Percentiles rank a stretch among this genome's conserved stretches.
Conservation (phyloP, 1,140 invertebrate species). For the Liolophura sinensis region DNA sequence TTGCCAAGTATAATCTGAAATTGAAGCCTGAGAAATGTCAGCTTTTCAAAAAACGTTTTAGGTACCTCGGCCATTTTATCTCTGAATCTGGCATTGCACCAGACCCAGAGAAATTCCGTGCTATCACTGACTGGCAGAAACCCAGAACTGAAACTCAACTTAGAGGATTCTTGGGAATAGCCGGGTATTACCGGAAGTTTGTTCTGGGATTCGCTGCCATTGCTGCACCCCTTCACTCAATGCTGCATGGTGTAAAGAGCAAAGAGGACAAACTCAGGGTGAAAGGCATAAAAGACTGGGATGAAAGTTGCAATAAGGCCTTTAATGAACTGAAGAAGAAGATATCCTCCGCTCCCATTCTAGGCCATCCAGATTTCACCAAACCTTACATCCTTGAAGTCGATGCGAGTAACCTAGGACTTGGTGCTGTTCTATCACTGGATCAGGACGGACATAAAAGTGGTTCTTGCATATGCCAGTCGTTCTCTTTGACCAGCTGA, state of each 20-base stretch:
- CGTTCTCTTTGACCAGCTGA: constrained; percentile 17
- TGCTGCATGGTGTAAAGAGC: too few species aligned
- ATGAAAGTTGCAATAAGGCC: constrained; percentile 22
- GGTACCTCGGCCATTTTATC: constrained; percentile 25
- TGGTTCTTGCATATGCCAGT: constrained; percentile 22
- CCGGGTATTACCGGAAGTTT: constrained; percentile 55
- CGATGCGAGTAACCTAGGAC: constrained; percentile 29
- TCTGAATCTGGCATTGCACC: constrained; percentile 18
- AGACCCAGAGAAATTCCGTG: constrained; percentile 29
- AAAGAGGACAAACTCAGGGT: constrained; percentile 19
- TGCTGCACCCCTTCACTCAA: constrained; percentile 50
- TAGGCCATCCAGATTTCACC: constrained; percentile 17
- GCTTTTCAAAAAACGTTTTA: constrained; percentile 40
- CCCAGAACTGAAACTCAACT: constrained; percentile 28
- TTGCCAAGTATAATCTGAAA: constrained; percentile 2
- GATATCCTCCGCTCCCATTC: constrained; percentile 17
- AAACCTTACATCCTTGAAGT: constrained; percentile 19
- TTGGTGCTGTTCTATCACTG: constrained; percentile 22
- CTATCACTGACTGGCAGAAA: constrained; percentile 25
- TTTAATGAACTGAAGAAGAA: constrained; percentile 19
- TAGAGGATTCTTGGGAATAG: constrained; percentile 53
- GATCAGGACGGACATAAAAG: constrained; percentile 15
- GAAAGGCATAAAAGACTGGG: constrained; percentile 29
- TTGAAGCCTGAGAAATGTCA: constrained; percentile 29
- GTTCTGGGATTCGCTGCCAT: constrained; percentile 46